phyloP scores from a whole-genome alignment of 2,797 vertebrate genomes.

The Tragopan temminckii region DNA sequence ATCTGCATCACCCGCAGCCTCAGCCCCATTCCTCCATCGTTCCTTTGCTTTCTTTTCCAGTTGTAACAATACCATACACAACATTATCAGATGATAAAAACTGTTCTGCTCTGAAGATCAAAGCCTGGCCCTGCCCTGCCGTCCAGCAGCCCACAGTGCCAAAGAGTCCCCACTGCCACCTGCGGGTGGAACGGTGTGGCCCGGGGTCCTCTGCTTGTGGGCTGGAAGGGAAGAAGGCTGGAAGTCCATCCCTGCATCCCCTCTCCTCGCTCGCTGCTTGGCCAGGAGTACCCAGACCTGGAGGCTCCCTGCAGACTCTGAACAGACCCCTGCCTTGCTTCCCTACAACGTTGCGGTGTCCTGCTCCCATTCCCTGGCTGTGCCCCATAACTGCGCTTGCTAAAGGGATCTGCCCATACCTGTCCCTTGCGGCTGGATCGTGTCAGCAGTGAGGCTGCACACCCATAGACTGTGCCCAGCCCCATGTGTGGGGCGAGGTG shows the following conservation, averaged over 20 bases:
- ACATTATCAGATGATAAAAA: not conserved
- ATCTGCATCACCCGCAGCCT: not conserved
- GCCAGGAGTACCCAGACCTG: not conserved
- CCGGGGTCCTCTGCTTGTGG: not conserved
- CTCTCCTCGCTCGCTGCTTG: not conserved
- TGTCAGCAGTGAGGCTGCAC: not conserved
- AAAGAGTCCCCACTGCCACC: rapidly evolving
- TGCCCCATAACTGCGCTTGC: not conserved
- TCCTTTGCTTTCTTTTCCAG: conserved; percentile 61
- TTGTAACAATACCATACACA: not conserved
- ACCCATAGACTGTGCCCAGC: rapidly evolving
- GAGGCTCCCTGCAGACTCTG: not conserved
- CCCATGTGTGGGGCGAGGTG: not conserved
- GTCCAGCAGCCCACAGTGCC: conserved; percentile 14
- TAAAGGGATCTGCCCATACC: rapidly evolving
- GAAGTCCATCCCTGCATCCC: not conserved
- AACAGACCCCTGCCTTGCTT: not conserved
- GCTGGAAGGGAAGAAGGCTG: conserved; percentile 45
- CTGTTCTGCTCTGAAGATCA: conserved; percentile 42
- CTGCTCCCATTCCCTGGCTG: not conserved
- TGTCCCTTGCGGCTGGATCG: not conserved
- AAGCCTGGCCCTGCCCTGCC: conserved; percentile 15
- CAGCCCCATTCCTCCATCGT: not conserved
- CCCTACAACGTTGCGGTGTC: not conserved
- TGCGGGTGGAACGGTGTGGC: not conserved